Conservation (phyloP, 1,140 invertebrate species). For the Bombus waltoni region DNA sequence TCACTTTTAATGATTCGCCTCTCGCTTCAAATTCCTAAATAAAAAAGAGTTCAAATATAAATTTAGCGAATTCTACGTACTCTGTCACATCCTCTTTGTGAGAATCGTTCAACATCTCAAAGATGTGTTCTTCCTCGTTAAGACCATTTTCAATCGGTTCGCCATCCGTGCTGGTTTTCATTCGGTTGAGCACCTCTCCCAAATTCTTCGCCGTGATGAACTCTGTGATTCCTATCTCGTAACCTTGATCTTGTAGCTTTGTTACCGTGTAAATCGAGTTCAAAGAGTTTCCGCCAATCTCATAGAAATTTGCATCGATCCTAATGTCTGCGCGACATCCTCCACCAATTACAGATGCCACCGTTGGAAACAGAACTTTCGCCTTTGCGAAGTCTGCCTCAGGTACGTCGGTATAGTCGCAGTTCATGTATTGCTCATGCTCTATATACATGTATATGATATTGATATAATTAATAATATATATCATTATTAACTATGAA, state of each 20-base stretch:
- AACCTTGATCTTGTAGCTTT: slow-evolving; percentile 89
- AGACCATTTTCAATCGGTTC: slow-evolving; percentile 55
- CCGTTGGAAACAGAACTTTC: slow-evolving; percentile 87
- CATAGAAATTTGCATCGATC: slow-evolving; percentile 89
- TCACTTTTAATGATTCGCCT: too few species aligned
- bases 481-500: too few species aligned
- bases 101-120: slow-evolving; percentile 84
- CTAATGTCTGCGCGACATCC: slow-evolving; percentile 84
- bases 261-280: slow-evolving; percentile 93
- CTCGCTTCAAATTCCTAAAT: background rate
- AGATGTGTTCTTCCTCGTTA: slow-evolving; percentile 78
- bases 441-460: slow-evolving; percentile 71
- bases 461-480: too few species aligned
- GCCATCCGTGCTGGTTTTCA: slow-evolving; percentile 20
- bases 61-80: slow-evolving; percentile 72
- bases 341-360: slow-evolving; percentile 87
- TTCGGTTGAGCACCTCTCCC: slow-evolving; percentile 84
- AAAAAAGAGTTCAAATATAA: background rate
- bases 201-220: slow-evolving; percentile 89
- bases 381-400: slow-evolving; percentile 85
- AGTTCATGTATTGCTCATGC: slow-evolving; percentile 80
- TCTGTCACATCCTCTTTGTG: slow-evolving; percentile 85
- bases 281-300: slow-evolving; percentile 93
- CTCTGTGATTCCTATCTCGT: slow-evolving; percentile 90
- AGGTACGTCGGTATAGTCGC: slow-evolving; percentile 86